phyloP scores from a whole-genome alignment of 2,113 vertebrate genomes.

The Python bivittatus region DNA sequence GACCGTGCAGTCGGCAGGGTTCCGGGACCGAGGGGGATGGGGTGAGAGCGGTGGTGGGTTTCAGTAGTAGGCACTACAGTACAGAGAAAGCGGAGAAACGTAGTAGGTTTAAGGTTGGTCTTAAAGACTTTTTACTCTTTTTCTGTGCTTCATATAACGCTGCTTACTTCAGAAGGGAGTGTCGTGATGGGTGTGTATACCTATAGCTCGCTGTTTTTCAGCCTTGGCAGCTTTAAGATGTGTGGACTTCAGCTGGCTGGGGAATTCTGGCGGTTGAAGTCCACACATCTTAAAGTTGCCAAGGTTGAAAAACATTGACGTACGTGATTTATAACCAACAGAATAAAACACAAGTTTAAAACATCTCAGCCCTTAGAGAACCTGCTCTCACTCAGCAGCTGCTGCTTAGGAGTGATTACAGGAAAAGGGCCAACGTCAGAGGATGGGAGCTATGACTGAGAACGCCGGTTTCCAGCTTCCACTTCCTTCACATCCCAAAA shows the following conservation, averaged over 20 bases:
- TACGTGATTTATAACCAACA: not conserved
- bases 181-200: not conserved
- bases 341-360: not conserved
- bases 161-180: not conserved
- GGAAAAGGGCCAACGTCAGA: not conserved
- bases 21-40: not conserved
- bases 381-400: not conserved
- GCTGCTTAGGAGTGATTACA: not conserved
- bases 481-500: not conserved
- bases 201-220: not conserved
- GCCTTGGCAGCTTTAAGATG: not conserved
- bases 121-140: not conserved
- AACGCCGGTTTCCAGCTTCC: not conserved
- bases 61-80: not conserved
- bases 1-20: not conserved
- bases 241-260: too few relatives aligned
- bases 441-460: not conserved
- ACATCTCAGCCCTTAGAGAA: not conserved
- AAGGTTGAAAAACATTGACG: not conserved
- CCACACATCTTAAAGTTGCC: not conserved
- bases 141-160: not conserved
- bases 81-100: not conserved
- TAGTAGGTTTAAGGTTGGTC: not conserved
- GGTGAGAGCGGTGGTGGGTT: not conserved
- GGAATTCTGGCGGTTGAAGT: not conserved